Conservation (phyloP, 2,113 vertebrate species). For the Columba livia region DNA sequence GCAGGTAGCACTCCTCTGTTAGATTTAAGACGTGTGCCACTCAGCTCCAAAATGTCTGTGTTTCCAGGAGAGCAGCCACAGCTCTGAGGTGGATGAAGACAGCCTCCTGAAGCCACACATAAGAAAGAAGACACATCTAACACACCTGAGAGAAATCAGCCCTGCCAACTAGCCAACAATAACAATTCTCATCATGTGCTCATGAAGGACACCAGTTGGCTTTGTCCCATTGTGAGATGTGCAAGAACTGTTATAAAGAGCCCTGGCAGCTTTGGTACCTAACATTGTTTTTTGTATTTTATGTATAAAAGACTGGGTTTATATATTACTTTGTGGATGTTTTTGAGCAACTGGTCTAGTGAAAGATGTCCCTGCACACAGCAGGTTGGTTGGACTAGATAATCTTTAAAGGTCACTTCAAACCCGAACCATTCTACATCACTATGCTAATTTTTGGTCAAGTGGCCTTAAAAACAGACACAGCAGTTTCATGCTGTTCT, state of each 20-base stretch:
- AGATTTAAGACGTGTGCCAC: neutral
- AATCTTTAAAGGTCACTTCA: neutral
- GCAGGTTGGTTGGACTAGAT: neutral
- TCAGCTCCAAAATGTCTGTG: neutral
- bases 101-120: neutral
- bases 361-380: neutral
- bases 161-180: neutral
- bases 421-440: neutral
- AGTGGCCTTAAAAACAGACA: neutral
- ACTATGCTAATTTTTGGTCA: neutral
- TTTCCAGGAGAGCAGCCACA: neutral
- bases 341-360: neutral
- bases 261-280: neutral
- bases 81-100: neutral
- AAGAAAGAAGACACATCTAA: neutral
- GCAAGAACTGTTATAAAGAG: neutral
- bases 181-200: neutral
- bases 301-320: neutral
- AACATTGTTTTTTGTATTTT: neutral
- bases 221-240: neutral
- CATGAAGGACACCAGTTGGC: neutral
- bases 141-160: neutral
- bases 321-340: fast-evolving
- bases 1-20: neutral
- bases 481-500: neutral